Percentiles rank a stretch among this genome's conserved stretches.
These are phyloP conservation scores for Cephus rjabovi DNA, from an alignment of 2,888 invertebrate genomes.

Conservation along the genomic window DNA sequence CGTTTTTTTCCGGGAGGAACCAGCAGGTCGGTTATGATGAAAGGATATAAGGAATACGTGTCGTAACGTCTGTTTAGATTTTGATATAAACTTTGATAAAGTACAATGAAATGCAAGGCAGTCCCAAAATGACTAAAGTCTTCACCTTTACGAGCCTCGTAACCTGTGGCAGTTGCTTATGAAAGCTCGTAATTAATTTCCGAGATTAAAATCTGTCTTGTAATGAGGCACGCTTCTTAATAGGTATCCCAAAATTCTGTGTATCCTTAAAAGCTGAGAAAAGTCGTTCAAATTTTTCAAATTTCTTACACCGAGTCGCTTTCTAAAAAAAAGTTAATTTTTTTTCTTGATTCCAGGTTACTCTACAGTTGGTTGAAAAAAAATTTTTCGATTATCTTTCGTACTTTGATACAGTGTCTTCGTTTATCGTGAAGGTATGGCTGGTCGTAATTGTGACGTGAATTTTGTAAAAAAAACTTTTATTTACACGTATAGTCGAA, in stretches of 20 bases:
- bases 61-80: not conserved
- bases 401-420: not conserved
- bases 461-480: not conserved
- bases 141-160: not conserved
- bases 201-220: not conserved
- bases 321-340: not conserved
- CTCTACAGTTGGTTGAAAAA: not conserved
- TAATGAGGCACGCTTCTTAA: conserved; percentile 5
- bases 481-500: not conserved
- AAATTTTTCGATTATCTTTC: not conserved
- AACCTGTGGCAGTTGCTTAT: conserved; percentile 3
- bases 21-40: not conserved
- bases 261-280: not conserved
- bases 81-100: not conserved
- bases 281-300: not conserved
- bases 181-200: conserved; percentile 8
- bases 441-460: not conserved
- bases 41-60: not conserved
- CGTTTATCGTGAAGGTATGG: not conserved
- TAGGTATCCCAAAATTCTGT: not conserved
- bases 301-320: not conserved
- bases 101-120: conserved; percentile 1
- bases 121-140: not conserved
- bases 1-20: not conserved
- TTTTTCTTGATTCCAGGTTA: not conserved